Conservation (phyloP, 1,140 invertebrate genomes). For the Diachasma alloeum region DNA sequence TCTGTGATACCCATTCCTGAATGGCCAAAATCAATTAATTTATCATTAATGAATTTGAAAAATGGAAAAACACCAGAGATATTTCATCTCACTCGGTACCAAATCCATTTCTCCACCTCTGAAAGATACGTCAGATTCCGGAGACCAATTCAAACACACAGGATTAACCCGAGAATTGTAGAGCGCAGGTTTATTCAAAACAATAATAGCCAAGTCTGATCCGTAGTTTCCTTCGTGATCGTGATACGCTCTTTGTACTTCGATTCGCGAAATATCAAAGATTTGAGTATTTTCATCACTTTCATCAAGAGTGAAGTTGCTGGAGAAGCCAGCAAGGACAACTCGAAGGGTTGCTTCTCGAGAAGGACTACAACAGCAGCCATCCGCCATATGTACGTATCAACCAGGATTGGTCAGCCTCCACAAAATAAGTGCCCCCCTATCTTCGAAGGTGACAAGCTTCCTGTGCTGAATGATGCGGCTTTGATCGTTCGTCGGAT, state of each 20-base stretch:
- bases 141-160: constrained; percentile 56
- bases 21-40: neutral
- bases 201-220: constrained; percentile 61
- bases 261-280: constrained; percentile 44
- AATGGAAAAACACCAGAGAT: neutral
- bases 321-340: constrained; percentile 51
- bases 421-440: too few relatives aligned
- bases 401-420: too few relatives aligned
- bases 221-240: constrained; percentile 62
- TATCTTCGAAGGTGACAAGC: too few relatives aligned
- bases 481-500: too few relatives aligned
- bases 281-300: constrained; percentile 48
- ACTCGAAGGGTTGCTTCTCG: constrained; percentile 54
- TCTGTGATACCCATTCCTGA: constrained; percentile 63
- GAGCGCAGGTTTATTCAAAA: constrained; percentile 45
- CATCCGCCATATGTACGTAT: too few relatives aligned
- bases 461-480: too few relatives aligned
- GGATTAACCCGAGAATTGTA: constrained; percentile 49
- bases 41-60: neutral
- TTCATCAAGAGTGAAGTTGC: constrained; percentile 43
- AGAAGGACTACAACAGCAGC: too few relatives aligned
- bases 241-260: constrained; percentile 54
- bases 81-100: constrained; percentile 47
- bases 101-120: constrained; percentile 42
- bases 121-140: constrained; percentile 36